Percentiles rank a stretch among this genome's conserved stretches.
Evolutionary conservation across 2,888 invertebrate species (phyloP).

Genomic region (Platynereis dumerilii): DNA sequence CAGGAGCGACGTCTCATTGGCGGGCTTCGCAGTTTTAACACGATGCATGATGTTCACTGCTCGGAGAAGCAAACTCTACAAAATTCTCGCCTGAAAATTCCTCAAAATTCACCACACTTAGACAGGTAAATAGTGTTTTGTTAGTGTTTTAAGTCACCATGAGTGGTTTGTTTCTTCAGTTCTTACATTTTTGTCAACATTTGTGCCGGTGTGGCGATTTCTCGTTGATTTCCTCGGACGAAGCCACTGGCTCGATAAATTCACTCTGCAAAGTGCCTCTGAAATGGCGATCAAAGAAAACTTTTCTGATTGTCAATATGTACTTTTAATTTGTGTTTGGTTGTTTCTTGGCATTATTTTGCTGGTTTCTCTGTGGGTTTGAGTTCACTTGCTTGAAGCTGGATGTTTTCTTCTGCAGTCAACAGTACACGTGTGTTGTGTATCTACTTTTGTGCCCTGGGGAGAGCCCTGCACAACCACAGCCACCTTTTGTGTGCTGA

Average conservation of each 20-base stretch:
- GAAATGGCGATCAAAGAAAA: conserved; percentile 35
- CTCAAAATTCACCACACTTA: conserved; percentile 37
- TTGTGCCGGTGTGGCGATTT: background rate
- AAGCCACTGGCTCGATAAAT: conserved; percentile 14
- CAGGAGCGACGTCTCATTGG: no score
- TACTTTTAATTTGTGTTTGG: conserved; percentile 16
- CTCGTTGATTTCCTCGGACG: background rate
- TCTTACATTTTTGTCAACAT: no score
- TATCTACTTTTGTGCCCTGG: no score
- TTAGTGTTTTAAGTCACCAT: conserved; percentile 5
- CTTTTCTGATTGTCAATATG: conserved; percentile 21
- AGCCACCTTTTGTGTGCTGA: no score
- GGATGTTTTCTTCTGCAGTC: background rate
- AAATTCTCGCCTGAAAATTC: conserved; percentile 55
- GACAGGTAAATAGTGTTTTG: conserved; percentile 21
- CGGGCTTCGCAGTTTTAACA: conserved; percentile 22
- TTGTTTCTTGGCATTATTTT: conserved; percentile 3
- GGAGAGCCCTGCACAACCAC: no score
- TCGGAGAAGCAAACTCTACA: conserved; percentile 57
- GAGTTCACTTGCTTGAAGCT: background rate
- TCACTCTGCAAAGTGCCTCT: conserved; percentile 24
- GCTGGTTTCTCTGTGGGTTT: background rate
- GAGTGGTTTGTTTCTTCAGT: no score
- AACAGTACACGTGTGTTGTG: conserved; percentile 24
- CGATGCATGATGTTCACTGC: conserved; percentile 60